Conservation (phyloP, 2,797 vertebrate species). For the Myripristis jacobus region DNA sequence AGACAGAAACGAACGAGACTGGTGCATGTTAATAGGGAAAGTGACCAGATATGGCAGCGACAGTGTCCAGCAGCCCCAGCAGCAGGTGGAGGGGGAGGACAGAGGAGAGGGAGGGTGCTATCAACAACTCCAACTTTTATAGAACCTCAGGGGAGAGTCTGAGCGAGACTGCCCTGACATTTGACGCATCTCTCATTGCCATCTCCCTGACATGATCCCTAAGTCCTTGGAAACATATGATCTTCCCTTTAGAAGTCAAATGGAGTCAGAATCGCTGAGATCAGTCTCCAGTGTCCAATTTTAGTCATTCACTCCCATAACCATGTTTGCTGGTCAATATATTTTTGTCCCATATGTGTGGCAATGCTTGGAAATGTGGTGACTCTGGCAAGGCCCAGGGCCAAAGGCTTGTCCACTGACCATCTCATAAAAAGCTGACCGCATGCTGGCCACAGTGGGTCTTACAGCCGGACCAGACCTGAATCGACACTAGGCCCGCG, state of each 20-base stretch:
- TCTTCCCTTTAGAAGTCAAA: constrained; percentile 6
- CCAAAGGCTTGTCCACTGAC: constrained; percentile 56
- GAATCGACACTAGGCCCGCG: constrained; percentile 45
- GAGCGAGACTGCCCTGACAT: constrained; percentile 36
- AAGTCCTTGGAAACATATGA: constrained; percentile 6
- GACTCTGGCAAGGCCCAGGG: constrained; percentile 37
- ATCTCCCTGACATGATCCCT: constrained; percentile 25
- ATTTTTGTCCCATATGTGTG: constrained; percentile 42
- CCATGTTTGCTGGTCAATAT: constrained; percentile 28
- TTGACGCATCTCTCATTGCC: constrained; percentile 35
- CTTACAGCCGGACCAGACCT: constrained; percentile 50
- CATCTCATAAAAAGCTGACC: constrained; percentile 50
- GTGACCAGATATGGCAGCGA: constrained; percentile 40
- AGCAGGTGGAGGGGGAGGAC: neutral
- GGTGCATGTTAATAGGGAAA: constrained; percentile 51
- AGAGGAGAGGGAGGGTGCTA: too few species aligned
- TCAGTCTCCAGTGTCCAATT: constrained; percentile 22
- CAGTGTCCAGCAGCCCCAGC: neutral
- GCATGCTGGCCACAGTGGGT: constrained; percentile 44
- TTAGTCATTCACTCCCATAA: constrained; percentile 29
- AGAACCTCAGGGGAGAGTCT: constrained; percentile 3
- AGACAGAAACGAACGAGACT: constrained; percentile 36
- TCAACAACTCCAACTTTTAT: constrained; percentile 14
- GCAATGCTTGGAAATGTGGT: constrained; percentile 46
- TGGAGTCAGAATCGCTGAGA: neutral